phyloP scores from a whole-genome alignment of 2,797 vertebrate genomes.

The Micromesistius poutassou region DNA sequence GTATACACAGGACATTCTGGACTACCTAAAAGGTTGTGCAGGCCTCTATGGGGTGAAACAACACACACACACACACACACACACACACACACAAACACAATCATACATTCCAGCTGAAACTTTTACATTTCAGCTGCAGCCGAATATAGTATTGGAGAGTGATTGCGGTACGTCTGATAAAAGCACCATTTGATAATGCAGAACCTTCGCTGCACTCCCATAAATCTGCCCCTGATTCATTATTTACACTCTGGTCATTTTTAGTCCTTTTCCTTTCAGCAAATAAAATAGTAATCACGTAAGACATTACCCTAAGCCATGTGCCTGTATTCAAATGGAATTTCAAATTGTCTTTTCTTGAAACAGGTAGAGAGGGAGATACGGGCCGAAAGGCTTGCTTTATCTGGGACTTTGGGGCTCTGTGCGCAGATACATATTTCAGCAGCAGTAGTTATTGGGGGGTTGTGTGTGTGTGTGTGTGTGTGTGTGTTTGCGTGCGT shows the following conservation, averaged over 20 bases:
- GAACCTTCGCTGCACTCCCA: slow-evolving; percentile 58
- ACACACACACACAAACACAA: slow-evolving; percentile 66
- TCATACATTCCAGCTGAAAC: slow-evolving; percentile 71
- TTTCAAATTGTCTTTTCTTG: not conserved
- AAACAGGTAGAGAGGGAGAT: not conserved
- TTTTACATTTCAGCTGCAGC: slow-evolving; percentile 77
- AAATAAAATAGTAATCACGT: slow-evolving; percentile 80
- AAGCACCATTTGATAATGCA: slow-evolving; percentile 78
- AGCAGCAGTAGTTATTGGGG: not conserved
- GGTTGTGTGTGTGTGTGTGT: not conserved
- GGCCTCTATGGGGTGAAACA: slow-evolving; percentile 40
- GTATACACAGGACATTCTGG: slow-evolving; percentile 44
- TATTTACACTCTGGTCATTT: slow-evolving; percentile 72
- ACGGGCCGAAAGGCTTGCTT: not conserved
- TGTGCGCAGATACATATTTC: not conserved
- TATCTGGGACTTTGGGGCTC: not conserved
- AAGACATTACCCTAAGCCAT: slow-evolving; percentile 65
- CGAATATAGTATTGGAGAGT: slow-evolving; percentile 72
- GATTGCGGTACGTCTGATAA: slow-evolving; percentile 73
- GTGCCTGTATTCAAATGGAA: slow-evolving; percentile 2
- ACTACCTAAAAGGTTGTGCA: slow-evolving; percentile 60
- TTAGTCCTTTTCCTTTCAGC: slow-evolving; percentile 75
- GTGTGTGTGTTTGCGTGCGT: not conserved
- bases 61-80: slow-evolving; percentile 59
- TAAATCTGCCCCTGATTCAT: slow-evolving; percentile 67